Evolutionary conservation across 2,888 invertebrate genomes (phyloP).

Genomic region (Clepsis dumicolana): DNA sequence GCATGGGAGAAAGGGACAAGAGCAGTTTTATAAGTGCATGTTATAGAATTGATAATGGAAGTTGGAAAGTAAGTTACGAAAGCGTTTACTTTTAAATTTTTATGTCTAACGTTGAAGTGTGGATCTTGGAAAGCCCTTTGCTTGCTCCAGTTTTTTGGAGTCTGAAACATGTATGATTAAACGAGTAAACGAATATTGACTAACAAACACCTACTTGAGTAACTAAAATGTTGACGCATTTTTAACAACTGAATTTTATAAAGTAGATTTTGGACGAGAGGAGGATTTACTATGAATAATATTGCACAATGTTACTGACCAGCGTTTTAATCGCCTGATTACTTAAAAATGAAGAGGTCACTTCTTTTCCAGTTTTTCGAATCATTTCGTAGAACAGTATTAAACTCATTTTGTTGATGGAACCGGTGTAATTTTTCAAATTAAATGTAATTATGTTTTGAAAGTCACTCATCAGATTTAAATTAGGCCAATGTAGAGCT

Average conservation of each 20-base stretch:
- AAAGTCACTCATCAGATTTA: too few species aligned
- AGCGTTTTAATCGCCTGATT: too few species aligned
- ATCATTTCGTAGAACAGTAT: not conserved
- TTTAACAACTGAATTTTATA: too few species aligned
- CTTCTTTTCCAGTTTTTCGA: not conserved
- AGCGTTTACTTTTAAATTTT: constrained; percentile 28
- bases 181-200: not conserved
- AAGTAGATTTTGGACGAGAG: too few species aligned
- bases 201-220: too few species aligned
- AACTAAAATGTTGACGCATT: too few species aligned
- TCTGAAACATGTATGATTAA: not conserved
- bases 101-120: constrained; percentile 17
- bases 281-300: too few species aligned
- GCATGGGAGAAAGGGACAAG: constrained; percentile 55
- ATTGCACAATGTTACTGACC: too few species aligned
- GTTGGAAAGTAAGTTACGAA: constrained; percentile 40
- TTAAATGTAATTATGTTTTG: too few species aligned
- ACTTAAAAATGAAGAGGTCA: too few species aligned
- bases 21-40: constrained; percentile 45
- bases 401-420: not conserved
- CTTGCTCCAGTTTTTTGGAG: not conserved
- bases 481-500: too few species aligned
- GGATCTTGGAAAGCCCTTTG: constrained; percentile 2
- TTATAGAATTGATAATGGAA: constrained; percentile 37
- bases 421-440: too few species aligned